Base-by-base conservation (phyloP, 2,113 vertebrate genomes). In the Empidonax traillii region DNA sequence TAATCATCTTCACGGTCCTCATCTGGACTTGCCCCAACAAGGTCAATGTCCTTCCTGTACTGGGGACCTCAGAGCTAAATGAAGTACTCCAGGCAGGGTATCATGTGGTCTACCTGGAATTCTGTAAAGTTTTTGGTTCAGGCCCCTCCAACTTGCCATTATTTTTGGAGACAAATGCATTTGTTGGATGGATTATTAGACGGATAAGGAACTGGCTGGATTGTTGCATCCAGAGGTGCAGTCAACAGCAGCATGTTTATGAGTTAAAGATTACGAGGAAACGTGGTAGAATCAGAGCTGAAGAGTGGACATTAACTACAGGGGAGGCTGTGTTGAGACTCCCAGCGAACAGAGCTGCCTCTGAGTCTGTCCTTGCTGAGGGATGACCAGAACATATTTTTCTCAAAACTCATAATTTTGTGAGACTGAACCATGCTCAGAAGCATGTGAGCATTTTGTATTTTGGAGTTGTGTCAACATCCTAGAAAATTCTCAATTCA, bases 71-170 rank as follows among this genome's bases (percentile, higher is more conserved):
- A 66, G 27, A 66, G 6, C 9, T 81, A 37, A 37, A 33, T 74
- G 18, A 24, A 66, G 21, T 28, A 52, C 6, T 8, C 5, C 0
- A 1, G 6, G 9, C 35, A 27, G 17, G 6, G 3, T 72, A 13
- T 47, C n/a, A 35, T 47, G 5, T 33, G 9, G 56, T 20, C 9
- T 43, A 21, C 14, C 15, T 53, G 8, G 33, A 63, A 16, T 58
- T 52, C 19, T 47, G 5, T n/a, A 63, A 53, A n/a, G 14, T 8
- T 23, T 63, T 77, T 51, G 33, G 43, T 51, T 76, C 7, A 33
- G 2, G 3, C 14, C 4, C 9, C 8, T 9, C 5, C 14, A 46
- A 12, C 3, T 46, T 68, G 14, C 4, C 0, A 2, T 28, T 87
- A 68, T 39, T 44, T 63, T 63, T 65, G 11, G 8, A 69, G 44